A percentile compares a stretch with the other conserved stretches of the same genome.
These are phyloP conservation scores for Ornithorhynchus anatinus DNA, from an alignment of 2,113 vertebrate genomes.

Conservation along the genomic window DNA sequence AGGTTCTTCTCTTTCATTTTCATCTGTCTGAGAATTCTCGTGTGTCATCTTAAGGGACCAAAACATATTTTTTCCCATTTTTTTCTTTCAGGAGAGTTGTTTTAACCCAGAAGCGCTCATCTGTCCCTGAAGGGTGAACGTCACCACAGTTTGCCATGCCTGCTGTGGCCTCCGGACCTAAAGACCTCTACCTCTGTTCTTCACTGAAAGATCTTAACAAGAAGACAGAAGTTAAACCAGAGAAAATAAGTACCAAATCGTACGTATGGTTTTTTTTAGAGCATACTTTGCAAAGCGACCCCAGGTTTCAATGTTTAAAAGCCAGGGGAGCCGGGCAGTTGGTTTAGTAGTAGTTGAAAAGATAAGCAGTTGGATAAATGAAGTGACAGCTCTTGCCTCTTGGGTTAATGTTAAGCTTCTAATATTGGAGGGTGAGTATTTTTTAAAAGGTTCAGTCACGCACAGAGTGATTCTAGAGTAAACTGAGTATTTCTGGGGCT, in stretches of 20 bases:
- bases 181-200: constrained; percentile 91
- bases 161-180: constrained; percentile 88
- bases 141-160: constrained; percentile 82
- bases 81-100: constrained; percentile 55
- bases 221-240: constrained; percentile 91
- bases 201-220: constrained; percentile 95
- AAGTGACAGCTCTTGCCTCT: too few relatives aligned
- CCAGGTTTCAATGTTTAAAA: too few relatives aligned
- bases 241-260: constrained; percentile 90
- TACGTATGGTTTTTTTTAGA: constrained; percentile 48
- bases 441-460: too few relatives aligned
- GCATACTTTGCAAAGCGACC: too few relatives aligned
- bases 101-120: constrained; percentile 48
- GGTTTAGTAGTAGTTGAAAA: too few relatives aligned
- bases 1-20: too few relatives aligned
- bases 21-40: not conserved
- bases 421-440: too few relatives aligned
- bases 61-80: not conserved
- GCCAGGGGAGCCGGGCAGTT: too few relatives aligned
- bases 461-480: too few relatives aligned
- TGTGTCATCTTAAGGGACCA: constrained; percentile 4
- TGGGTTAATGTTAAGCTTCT: too few relatives aligned
- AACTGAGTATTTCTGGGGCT: too few relatives aligned
- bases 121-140: constrained; percentile 34
- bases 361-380: too few relatives aligned